Evolutionary conservation across 2,888 invertebrate genomes (phyloP).

Genomic region (Anodontia alba): DNA sequence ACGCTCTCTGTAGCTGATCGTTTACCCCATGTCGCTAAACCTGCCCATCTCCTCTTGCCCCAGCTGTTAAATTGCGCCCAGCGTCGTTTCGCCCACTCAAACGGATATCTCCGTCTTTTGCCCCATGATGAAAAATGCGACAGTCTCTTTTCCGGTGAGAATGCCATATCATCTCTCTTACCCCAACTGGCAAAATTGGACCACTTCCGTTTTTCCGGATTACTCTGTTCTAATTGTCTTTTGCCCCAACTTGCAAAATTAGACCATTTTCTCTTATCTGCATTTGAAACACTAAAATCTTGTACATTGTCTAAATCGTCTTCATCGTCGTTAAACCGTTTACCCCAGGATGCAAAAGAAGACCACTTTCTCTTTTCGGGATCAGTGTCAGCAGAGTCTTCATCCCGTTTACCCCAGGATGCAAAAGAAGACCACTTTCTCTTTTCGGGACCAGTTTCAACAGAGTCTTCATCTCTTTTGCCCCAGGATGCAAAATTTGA

Average conservation of each 20-base stretch:
- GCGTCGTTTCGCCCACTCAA: conserved; percentile 46
- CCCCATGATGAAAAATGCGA: conserved; percentile 40
- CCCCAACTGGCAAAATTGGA: conserved; percentile 44
- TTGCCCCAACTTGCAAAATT: conserved; percentile 47
- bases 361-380: conserved; percentile 53
- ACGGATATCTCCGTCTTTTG: conserved; percentile 12
- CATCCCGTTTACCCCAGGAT: conserved; percentile 52
- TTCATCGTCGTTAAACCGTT: conserved; percentile 25
- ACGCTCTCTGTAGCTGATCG: conserved; percentile 25
- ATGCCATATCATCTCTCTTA: conserved; percentile 25
- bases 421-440: conserved; percentile 51
- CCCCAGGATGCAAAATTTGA: conserved; percentile 38
- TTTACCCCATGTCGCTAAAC: conserved; percentile 62
- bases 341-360: conserved; percentile 52
- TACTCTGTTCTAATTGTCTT: conserved; percentile 18
- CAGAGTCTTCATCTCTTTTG: conserved; percentile 32
- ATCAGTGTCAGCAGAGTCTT: neutral
- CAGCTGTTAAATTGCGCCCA: conserved; percentile 45
- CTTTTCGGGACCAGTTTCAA: conserved; percentile 25
- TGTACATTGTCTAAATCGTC: neutral
- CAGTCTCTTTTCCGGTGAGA: conserved; percentile 21
- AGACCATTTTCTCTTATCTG: conserved; percentile 42
- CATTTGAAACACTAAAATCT: neutral
- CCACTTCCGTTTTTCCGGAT: conserved; percentile 50
- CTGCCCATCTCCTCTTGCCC: conserved; percentile 60